phyloP scores from a whole-genome alignment of 2,113 vertebrate genomes.

The Apus apus region DNA sequence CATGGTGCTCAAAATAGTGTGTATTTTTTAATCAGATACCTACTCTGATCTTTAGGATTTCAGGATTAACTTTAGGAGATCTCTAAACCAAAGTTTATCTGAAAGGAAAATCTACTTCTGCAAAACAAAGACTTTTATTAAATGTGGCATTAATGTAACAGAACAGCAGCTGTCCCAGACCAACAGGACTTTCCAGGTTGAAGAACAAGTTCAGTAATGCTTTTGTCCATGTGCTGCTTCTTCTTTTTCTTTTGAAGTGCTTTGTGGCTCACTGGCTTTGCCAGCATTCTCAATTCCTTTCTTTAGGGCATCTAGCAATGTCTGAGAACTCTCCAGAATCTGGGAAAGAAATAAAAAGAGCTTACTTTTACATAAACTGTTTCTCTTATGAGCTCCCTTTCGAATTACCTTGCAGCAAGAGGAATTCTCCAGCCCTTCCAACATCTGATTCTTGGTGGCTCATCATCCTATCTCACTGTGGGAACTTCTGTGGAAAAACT shows the following conservation, averaged over 20 bases:
- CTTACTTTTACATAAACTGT: constrained; percentile 10
- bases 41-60: not conserved
- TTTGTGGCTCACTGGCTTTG: constrained; percentile 76
- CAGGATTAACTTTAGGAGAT: not conserved
- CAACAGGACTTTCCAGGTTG: not conserved
- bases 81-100: not conserved
- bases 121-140: constrained; percentile 7
- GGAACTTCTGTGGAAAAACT: not conserved
- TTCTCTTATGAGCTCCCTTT: not conserved
- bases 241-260: constrained; percentile 72
- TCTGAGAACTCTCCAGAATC: constrained; percentile 95
- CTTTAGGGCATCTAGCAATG: constrained; percentile 87
- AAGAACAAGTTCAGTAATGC: not conserved
- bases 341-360: constrained; percentile 55
- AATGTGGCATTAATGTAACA: not conserved
- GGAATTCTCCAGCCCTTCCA: not conserved
- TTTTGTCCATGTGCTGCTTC: not conserved
- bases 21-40: not conserved
- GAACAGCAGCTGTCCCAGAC: not conserved
- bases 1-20: not conserved
- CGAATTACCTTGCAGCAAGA: not conserved
- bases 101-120: not conserved
- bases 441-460: not conserved
- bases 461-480: not conserved
- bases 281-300: constrained; percentile 82